These are phyloP conservation scores for Augochlora pura DNA, from an alignment of 1,140 invertebrate genomes.

Conservation along the genomic window DNA sequence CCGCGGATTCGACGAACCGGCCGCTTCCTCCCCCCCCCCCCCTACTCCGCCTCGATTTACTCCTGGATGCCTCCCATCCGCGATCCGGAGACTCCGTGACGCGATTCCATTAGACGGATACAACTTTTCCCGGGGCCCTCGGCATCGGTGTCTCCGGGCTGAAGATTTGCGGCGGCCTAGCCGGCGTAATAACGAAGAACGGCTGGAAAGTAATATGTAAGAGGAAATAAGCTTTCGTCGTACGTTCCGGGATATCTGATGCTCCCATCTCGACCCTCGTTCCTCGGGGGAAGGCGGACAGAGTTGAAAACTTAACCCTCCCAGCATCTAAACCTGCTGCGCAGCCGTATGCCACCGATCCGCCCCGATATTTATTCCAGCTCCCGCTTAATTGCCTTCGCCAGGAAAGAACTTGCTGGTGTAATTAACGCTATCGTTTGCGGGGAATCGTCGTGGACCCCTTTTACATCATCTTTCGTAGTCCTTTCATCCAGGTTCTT, in stretches of 20 bases:
- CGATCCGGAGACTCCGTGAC: slow-evolving; percentile 15
- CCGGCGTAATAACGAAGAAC: slow-evolving; percentile 44
- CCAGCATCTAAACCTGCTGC: slow-evolving; percentile 54
- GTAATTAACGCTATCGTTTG: slow-evolving; percentile 67
- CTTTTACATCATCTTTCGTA: slow-evolving; percentile 35
- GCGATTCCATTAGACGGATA: slow-evolving; percentile 24
- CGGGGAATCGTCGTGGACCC: slow-evolving; percentile 48
- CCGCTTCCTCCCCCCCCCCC: too few species aligned
- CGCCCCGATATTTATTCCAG: slow-evolving; percentile 67
- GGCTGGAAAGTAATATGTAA: slow-evolving; percentile 64
- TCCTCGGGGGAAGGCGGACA: slow-evolving; percentile 22
- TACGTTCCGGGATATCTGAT: slow-evolving; percentile 72
- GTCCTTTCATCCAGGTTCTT: not conserved
- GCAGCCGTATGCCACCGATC: slow-evolving; percentile 42
- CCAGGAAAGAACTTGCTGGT: slow-evolving; percentile 62
- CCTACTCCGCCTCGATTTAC: slow-evolving; percentile 2
- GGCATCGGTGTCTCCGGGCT: slow-evolving; percentile 10
- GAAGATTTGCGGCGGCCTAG: slow-evolving; percentile 35
- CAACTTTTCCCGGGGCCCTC: slow-evolving; percentile 18
- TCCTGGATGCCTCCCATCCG: not conserved
- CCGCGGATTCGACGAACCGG: not conserved
- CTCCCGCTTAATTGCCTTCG: slow-evolving; percentile 68
- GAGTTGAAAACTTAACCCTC: slow-evolving; percentile 72
- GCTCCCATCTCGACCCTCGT: slow-evolving; percentile 53
- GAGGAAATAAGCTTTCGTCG: slow-evolving; percentile 69